These are phyloP conservation scores for Platygyra sinensis DNA, from an alignment of 64 coral and sea anemone species.

Conservation along the genomic window DNA sequence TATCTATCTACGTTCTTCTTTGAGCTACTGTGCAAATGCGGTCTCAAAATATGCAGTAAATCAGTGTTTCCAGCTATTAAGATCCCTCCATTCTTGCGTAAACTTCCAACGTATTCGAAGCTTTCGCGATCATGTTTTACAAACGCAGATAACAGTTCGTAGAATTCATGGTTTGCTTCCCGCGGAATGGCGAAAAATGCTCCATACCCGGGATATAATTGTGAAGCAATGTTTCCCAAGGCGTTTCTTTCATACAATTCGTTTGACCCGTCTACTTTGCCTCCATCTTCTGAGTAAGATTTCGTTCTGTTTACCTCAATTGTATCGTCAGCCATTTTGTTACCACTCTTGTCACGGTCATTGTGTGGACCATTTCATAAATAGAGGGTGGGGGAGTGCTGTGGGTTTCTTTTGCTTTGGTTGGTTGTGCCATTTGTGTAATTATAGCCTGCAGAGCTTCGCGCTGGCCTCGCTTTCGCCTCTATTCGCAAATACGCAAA, in stretches of 20 bases:
- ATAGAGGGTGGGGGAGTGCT: background rate
- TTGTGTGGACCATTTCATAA: conserved; percentile 2
- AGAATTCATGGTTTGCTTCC: conserved; percentile 20
- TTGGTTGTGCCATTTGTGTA: too few relatives aligned
- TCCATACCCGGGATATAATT: conserved; percentile 54
- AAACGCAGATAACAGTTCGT: conserved; percentile 81
- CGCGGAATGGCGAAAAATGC: conserved; percentile 72
- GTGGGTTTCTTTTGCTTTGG: too few relatives aligned
- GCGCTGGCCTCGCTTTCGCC: too few relatives aligned
- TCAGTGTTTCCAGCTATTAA: conserved; percentile 28
- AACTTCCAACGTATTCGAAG: conserved; percentile 63
- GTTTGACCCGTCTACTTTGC: background rate
- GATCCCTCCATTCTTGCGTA: conserved; percentile 84
- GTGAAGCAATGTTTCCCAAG: conserved; percentile 56
- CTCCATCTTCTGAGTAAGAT: background rate
- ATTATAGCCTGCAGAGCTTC: too few relatives aligned
- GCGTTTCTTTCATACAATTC: conserved; percentile 72
- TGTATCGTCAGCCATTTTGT: background rate
- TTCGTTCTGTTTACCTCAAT: background rate
- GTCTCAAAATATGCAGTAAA: conserved; percentile 45
- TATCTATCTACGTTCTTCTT: conserved; percentile 64
- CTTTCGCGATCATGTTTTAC: conserved; percentile 50
- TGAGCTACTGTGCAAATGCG: conserved; percentile 76
- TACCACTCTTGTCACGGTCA: background rate
- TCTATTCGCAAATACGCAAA: too few relatives aligned